Evolutionary conservation across 2,113 vertebrate genomes (phyloP).

Genomic region (Geococcyx californianus): DNA sequence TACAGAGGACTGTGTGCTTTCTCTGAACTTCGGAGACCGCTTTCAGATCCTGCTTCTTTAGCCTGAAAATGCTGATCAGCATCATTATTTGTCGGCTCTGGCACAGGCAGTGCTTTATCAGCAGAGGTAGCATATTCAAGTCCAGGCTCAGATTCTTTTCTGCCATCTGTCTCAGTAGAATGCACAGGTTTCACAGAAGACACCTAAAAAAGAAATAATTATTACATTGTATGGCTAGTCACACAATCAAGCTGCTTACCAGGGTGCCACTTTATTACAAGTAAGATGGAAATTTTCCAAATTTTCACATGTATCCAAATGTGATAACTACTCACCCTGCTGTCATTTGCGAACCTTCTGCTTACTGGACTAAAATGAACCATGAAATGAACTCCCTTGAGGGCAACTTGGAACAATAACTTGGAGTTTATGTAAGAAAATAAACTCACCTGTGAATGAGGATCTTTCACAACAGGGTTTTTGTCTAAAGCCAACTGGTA

Average conservation of each 20-base stretch:
- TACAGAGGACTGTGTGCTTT: background rate
- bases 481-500: background rate
- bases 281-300: background rate
- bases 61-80: background rate
- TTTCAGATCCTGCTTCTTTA: background rate
- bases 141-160: background rate
- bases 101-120: background rate
- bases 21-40: background rate
- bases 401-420: background rate
- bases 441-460: slow-evolving; percentile 42
- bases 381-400: background rate
- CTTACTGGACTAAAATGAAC: background rate
- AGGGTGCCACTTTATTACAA: background rate
- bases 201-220: slow-evolving; percentile 19
- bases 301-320: background rate
- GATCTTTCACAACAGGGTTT: background rate
- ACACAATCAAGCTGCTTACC: background rate
- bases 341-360: background rate
- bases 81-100: background rate
- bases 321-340: background rate
- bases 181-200: background rate
- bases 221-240: background rate
- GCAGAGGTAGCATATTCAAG: background rate
- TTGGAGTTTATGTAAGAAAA: background rate
- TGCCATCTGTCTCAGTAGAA: background rate